These are phyloP conservation scores for Mayetiola destructor DNA, from an alignment of 2,888 invertebrate species.

Conservation along the genomic window DNA sequence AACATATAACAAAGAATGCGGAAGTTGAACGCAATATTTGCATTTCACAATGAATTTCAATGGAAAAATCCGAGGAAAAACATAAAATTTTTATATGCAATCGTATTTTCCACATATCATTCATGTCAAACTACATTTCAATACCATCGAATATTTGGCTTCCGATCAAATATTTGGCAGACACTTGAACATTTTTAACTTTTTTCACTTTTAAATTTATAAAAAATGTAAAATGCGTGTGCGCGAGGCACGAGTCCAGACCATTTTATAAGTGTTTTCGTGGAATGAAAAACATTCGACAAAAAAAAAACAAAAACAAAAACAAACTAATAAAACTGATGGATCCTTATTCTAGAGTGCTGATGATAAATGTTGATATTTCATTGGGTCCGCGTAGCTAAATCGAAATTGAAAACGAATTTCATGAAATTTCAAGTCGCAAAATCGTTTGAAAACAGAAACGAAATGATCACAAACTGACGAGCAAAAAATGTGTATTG, in stretches of 20 bases:
- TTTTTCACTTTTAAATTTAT: neutral
- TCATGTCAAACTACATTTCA: no score
- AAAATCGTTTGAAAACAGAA: no score
- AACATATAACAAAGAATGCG: neutral
- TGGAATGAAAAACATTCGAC: no score
- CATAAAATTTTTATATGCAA: conserved; percentile 5
- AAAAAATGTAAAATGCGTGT: neutral
- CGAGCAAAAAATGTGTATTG: no score
- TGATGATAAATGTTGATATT: conserved; percentile 6
- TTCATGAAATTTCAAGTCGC: no score
- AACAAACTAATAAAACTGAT: conserved; percentile 13
- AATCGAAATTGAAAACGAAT: no score
- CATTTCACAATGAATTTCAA: conserved; percentile 2
- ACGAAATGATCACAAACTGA: no score
- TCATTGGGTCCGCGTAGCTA: neutral
- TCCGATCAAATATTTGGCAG: neutral
- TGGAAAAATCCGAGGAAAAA: no score
- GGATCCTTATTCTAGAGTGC: neutral
- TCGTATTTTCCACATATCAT: conserved; percentile 1
- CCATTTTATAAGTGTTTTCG: no score
- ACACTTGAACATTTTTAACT: neutral
- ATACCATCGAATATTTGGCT: no score
- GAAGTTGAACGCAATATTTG: conserved; percentile 7
- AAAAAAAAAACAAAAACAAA: neutral
- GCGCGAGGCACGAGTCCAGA: neutral